Base-by-base conservation (phyloP, 2,888 invertebrate genomes). In the Agrochola lota region DNA sequence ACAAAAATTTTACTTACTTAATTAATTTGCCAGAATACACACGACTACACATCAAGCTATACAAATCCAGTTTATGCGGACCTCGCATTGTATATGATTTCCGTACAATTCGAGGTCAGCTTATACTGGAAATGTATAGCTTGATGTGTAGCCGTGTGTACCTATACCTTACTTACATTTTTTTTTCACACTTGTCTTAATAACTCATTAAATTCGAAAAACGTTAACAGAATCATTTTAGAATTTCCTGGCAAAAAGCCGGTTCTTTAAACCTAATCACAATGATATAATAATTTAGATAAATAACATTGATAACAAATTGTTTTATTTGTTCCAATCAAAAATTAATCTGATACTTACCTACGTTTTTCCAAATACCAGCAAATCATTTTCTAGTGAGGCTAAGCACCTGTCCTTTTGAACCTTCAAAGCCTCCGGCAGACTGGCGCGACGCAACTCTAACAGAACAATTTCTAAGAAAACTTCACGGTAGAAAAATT, bases 231-330 rank as follows among this genome's bases (percentile, higher is more conserved):
- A 40, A 12, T n/a, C n/a, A 46, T 46, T 43, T 78, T 30, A 49
- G n/a, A 1, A 79, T 8, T 59, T 59, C 30, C 6, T 43, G 57
- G 40, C 49, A 49, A 30, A n/a, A 64, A 43, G 40, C 46, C 78
- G 79, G 67, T 52, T 75, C 35, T 75, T 69, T 26, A 64, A 68
- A 26, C 17, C 7, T 75, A 57, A 79, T 75, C 79, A 23, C 12
- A 57, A 43, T 80, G n/a, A 35, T 67, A 68, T 68, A 80, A 68
- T 68, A 63, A 64, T 43, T 52, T 57, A 64, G 40, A 67, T 71
- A 26, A 35, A 69, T 59, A 64, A 52, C 23, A 26, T 23, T 75
- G 81, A 75, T 80, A 75, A 20, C 15, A 26, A n/a, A 55, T 0
- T 17, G 7, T 62, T 52, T 63, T 74, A 80, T 57, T 63, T 49